These are phyloP conservation scores for Dione vanillae DNA, from an alignment of 2,888 invertebrate genomes.

Conservation along the genomic window DNA sequence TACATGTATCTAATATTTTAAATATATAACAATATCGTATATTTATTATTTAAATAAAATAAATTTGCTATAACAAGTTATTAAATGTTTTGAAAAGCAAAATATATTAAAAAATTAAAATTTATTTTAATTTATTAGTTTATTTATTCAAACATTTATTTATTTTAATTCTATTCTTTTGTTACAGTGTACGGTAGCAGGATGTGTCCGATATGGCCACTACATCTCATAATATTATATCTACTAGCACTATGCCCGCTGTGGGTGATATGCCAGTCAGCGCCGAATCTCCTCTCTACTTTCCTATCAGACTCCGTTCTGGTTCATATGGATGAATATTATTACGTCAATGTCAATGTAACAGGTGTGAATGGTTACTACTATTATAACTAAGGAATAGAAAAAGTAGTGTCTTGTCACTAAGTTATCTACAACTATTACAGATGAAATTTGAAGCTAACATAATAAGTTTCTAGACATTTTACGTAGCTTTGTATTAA, in stretches of 20 bases:
- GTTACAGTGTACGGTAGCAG: constrained; percentile 54
- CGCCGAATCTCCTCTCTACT: constrained; percentile 66
- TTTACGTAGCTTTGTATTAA: too few relatives aligned
- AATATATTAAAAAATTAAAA: too few relatives aligned
- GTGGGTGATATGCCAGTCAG: constrained; percentile 78
- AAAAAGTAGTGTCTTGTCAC: neutral
- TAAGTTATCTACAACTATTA: neutral
- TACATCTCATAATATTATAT: constrained; percentile 84
- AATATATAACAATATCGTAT: too few relatives aligned
- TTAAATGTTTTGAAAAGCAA: too few relatives aligned
- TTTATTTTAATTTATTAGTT: neutral
- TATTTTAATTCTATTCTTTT: constrained; percentile 29
- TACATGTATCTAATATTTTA: too few relatives aligned
- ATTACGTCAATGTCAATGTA: constrained; percentile 70
- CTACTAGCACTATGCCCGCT: constrained; percentile 80
- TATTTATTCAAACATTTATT: too few relatives aligned
- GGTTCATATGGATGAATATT: constrained; percentile 76
- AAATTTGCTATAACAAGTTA: too few relatives aligned
- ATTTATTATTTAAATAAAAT: too few relatives aligned
- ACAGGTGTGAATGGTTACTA: constrained; percentile 53
- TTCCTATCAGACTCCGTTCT: constrained; percentile 64
- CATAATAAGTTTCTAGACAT: too few relatives aligned
- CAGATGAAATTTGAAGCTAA: too few relatives aligned
- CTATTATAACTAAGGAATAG: neutral
- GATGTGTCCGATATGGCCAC: constrained; percentile 86